Evolutionary conservation across 2,888 invertebrate species (phyloP).

Genomic region (Cryptosula pallasiana): DNA sequence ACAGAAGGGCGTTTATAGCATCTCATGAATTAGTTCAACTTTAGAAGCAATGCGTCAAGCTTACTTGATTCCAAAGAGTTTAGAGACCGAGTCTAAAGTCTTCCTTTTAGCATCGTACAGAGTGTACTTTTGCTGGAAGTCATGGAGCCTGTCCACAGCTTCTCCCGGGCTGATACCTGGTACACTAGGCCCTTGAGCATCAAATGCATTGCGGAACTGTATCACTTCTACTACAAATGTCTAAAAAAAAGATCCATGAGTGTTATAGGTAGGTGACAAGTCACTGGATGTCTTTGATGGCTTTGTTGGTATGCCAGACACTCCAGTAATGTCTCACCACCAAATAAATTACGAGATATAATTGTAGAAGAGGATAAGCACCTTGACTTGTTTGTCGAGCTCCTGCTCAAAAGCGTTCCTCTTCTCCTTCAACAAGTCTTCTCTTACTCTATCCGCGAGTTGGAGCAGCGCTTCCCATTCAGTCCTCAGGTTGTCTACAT

Average conservation of each 20-base stretch:
- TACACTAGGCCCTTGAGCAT: constrained; percentile 51
- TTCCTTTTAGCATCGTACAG: constrained; percentile 48
- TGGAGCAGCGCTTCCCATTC: constrained; percentile 49
- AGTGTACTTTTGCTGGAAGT: constrained; percentile 49
- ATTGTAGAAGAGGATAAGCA: too few species aligned
- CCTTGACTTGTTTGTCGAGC: constrained; percentile 54
- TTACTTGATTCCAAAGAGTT: constrained; percentile 47
- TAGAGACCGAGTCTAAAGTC: constrained; percentile 53
- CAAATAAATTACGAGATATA: too few species aligned
- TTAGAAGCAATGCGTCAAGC: too few species aligned
- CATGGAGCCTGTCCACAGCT: constrained; percentile 46
- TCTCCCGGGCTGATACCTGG: constrained; percentile 50
- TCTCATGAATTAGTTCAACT: too few species aligned
- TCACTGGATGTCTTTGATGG: too few species aligned
- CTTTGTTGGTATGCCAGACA: too few species aligned
- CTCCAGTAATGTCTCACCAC: too few species aligned
- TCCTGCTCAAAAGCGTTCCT: constrained; percentile 52
- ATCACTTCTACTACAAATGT: constrained; percentile 54
- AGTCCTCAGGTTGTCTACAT: constrained; percentile 46
- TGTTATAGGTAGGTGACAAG: too few species aligned
- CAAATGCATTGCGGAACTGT: constrained; percentile 53
- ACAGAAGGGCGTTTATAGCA: too few species aligned
- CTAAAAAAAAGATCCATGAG: too few species aligned
- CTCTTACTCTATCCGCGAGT: constrained; percentile 46
- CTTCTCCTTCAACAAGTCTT: constrained; percentile 47